Percentiles rank a stretch among this genome's conserved stretches.
These are phyloP conservation scores for Petrocephalus zakoni DNA, from an alignment of 2,113 vertebrate species.

Conservation along the genomic window DNA sequence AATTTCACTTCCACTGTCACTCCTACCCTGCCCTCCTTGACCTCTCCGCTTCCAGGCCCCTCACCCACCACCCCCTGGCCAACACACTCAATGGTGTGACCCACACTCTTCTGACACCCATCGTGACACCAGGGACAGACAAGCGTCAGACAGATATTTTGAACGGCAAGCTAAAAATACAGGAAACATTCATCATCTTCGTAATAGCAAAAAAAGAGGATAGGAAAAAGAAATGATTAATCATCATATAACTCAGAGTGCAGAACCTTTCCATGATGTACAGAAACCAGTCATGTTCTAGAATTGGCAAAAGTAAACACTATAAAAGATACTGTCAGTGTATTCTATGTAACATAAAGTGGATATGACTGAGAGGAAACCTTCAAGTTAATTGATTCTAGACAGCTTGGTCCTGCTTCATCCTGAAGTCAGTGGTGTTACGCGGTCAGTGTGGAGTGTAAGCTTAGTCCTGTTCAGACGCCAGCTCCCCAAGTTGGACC, in stretches of 20 bases:
- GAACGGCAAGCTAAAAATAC: constrained; percentile 58
- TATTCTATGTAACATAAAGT: neutral
- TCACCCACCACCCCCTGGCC: neutral
- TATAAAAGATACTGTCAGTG: neutral
- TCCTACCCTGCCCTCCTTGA: neutral
- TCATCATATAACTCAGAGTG: neutral
- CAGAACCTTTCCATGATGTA: neutral
- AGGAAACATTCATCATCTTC: constrained; percentile 47
- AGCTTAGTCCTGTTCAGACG: constrained; percentile 28
- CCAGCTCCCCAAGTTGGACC: constrained; percentile 31
- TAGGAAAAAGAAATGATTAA: neutral
- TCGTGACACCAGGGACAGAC: constrained; percentile 25
- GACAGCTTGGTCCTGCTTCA: neutral
- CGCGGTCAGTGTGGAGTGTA: neutral
- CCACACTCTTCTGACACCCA: neutral
- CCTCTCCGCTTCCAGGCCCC: neutral
- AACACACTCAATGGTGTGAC: neutral
- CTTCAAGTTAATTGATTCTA: neutral
- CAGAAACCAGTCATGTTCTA: neutral
- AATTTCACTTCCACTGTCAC: neutral
- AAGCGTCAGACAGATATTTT: constrained; percentile 48
- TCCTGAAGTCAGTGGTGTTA: neutral
- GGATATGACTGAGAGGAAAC: neutral
- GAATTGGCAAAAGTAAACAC: neutral
- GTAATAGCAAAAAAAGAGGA: constrained; percentile 27